Percentiles rank a stretch among this genome's conserved stretches.
These are phyloP conservation scores for Ceraclea dissimilis DNA, from an alignment of 2,888 invertebrate species.

Conservation along the genomic window DNA sequence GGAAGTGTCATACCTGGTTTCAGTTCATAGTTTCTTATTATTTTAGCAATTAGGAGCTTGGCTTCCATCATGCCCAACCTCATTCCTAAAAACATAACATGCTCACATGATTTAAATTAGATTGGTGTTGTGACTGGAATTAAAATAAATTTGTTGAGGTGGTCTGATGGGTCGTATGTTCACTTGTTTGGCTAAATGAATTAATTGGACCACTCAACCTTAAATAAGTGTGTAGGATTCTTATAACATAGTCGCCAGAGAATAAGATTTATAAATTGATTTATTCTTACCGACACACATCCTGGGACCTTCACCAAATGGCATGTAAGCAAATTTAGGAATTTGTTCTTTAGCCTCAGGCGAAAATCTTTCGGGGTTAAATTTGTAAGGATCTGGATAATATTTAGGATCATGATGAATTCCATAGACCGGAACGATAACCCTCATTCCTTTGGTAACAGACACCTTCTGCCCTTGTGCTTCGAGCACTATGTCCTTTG, in stretches of 20 bases:
- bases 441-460: not conserved
- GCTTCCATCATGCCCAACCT: constrained; percentile 2
- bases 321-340: constrained; percentile 2
- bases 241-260: too few species aligned
- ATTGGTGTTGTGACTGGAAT: too few species aligned
- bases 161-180: too few species aligned
- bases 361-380: constrained; percentile 4
- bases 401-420: not conserved
- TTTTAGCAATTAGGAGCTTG: not conserved
- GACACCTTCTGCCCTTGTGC: not conserved
- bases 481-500: not conserved
- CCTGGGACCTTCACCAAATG: constrained; percentile 6
- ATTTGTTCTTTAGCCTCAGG: not conserved
- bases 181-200: too few species aligned
- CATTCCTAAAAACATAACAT: constrained; percentile 8
- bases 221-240: too few species aligned
- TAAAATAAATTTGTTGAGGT: too few species aligned
- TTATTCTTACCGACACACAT: constrained; percentile 1
- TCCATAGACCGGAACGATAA: not conserved
- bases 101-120: not conserved
- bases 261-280: too few species aligned
- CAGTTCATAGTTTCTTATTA: constrained; percentile 6
- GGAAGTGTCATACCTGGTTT: constrained; percentile 2
- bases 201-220: too few species aligned
- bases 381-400: constrained; percentile 2